These are phyloP conservation scores for Montipora sp. DNA, from an alignment of 64 coral and sea anemone genomes.

Conservation along the genomic window DNA sequence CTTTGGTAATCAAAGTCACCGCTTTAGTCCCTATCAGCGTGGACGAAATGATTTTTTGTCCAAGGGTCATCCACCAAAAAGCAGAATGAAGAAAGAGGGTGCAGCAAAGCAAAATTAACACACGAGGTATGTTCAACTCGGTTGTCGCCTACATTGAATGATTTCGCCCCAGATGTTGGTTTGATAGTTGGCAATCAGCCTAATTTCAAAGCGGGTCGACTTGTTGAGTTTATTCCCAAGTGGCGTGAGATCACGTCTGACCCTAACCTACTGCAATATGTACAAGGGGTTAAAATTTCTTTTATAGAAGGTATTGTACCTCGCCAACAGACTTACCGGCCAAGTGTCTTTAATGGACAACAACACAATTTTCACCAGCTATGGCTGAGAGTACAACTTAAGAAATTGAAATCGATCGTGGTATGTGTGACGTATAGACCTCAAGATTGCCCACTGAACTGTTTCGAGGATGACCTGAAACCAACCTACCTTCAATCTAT, in stretches of 20 bases:
- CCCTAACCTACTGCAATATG: conserved; percentile 47
- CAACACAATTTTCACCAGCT: too few relatives aligned
- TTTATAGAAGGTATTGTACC: conserved; percentile 39
- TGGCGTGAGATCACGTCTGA: conserved; percentile 66
- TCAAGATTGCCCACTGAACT: too few relatives aligned
- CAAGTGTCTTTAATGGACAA: conserved; percentile 52
- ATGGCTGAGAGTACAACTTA: too few relatives aligned
- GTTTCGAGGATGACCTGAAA: too few relatives aligned
- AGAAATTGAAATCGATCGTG: too few relatives aligned
- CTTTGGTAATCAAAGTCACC: neutral
- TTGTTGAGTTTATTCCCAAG: conserved; percentile 48
- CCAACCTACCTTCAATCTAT: too few relatives aligned
- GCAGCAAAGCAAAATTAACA: conserved; percentile 32
- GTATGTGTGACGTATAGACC: too few relatives aligned
- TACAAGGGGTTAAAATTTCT: conserved; percentile 61
- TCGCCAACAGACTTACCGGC: conserved; percentile 40
- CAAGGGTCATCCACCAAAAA: conserved; percentile 22
- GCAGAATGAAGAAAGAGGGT: neutral
- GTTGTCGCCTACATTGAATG: neutral
- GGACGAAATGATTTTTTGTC: conserved; percentile 61
- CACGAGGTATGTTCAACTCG: conserved; percentile 42
- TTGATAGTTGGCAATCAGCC: conserved; percentile 45
- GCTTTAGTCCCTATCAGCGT: conserved; percentile 16
- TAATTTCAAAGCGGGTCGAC: conserved; percentile 53
- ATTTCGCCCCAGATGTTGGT: conserved; percentile 14